Evolutionary conservation across 1,140 invertebrate species (phyloP).

Genomic region (Drosophila chauvacae): DNA sequence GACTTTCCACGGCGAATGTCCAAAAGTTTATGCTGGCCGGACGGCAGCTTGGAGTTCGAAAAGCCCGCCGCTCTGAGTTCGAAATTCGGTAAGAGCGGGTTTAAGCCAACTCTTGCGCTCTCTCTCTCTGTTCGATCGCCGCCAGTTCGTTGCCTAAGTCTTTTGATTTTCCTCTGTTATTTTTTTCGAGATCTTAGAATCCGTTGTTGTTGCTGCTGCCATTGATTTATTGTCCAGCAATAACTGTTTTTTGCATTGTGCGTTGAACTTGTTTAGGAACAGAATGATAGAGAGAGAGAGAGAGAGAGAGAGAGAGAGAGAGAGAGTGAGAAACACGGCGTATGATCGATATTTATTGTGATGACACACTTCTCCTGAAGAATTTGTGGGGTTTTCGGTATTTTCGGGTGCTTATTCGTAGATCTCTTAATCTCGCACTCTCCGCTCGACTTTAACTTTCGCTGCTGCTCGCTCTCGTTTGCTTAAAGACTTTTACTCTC

Average conservation of each 20-base stretch:
- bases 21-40: conserved; percentile 56
- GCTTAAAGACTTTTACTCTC: conserved; percentile 69
- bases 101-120: background rate
- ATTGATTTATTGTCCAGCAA: conserved; percentile 75
- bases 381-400: conserved; percentile 1
- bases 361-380: conserved; percentile 56
- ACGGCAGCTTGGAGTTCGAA: conserved; percentile 58
- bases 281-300: conserved; percentile 1
- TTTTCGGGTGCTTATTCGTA: conserved; percentile 27
- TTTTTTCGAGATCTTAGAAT: conserved; percentile 51
- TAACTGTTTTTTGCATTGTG: conserved; percentile 79
- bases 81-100: conserved; percentile 39
- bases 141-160: conserved; percentile 53
- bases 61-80: conserved; percentile 51
- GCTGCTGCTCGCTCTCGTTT: conserved; percentile 50
- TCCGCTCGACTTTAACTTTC: conserved; percentile 57
- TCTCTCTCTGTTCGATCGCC: conserved; percentile 5
- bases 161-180: conserved; percentile 34
- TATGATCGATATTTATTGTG: conserved; percentile 22
- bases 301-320: too few species aligned
- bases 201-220: conserved; percentile 31
- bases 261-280: conserved; percentile 36
- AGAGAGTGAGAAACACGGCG: background rate
- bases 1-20: conserved; percentile 70
- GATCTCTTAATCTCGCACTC: conserved; percentile 16